phyloP scores from a whole-genome alignment of 2,113 vertebrate genomes.

The Epinephelus moara region DNA sequence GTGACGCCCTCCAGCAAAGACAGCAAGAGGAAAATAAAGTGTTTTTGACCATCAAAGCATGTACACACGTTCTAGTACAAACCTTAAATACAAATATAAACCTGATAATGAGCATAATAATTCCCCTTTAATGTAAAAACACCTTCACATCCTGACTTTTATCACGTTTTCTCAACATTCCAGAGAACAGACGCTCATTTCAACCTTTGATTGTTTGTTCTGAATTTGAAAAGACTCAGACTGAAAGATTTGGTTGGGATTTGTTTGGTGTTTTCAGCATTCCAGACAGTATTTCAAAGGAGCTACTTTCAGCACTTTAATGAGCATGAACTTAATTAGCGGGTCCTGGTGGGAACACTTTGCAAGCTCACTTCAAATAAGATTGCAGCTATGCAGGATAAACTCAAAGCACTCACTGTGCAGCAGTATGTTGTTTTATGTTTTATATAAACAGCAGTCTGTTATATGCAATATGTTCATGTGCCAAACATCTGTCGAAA shows the following conservation, averaged over 20 bases:
- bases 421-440: constrained; percentile 27
- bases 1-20: too few species aligned
- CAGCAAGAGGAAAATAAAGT: too few species aligned
- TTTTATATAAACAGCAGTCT: constrained; percentile 22
- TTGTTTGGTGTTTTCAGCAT: constrained; percentile 50
- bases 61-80: too few species aligned
- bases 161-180: constrained; percentile 20
- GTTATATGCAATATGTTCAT: background rate
- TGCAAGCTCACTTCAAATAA: constrained; percentile 36
- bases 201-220: constrained; percentile 2
- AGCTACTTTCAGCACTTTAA: constrained; percentile 55
- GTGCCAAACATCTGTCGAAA: constrained; percentile 18
- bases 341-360: constrained; percentile 44
- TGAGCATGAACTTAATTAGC: constrained; percentile 57
- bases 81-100: too few species aligned
- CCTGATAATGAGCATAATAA: too few species aligned
- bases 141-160: constrained; percentile 3
- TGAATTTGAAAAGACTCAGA: constrained; percentile 32
- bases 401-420: constrained; percentile 24
- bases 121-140: constrained; percentile 22
- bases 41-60: too few species aligned
- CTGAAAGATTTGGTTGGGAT: constrained; percentile 38
- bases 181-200: background rate
- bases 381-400: constrained; percentile 31
- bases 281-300: constrained; percentile 42